phyloP scores from a whole-genome alignment of 2,888 invertebrate species.

The Punctoribates punctum region DNA sequence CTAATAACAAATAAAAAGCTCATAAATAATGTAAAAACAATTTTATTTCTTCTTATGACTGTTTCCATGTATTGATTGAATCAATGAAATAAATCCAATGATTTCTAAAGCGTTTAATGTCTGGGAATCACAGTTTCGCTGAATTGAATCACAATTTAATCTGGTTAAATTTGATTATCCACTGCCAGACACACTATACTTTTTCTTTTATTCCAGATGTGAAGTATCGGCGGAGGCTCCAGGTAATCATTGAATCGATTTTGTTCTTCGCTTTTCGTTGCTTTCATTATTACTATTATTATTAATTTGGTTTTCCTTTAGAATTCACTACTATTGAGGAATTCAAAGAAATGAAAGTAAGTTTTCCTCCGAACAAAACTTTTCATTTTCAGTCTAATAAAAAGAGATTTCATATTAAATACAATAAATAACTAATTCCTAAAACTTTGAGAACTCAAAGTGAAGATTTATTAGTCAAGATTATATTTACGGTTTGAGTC shows the following conservation, averaged over 20 bases:
- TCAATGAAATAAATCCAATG: neutral
- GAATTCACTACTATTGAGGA: slow-evolving; percentile 31
- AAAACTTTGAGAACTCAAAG: neutral
- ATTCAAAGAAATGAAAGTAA: slow-evolving; percentile 35
- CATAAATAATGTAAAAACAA: slow-evolving; percentile 7
- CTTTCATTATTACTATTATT: neutral
- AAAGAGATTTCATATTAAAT: neutral
- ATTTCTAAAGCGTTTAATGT: neutral
- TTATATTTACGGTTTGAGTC: neutral
- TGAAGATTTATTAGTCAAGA: neutral
- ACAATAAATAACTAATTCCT: neutral
- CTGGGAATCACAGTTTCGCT: neutral
- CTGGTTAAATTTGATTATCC: neutral
- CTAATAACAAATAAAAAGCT: neutral
- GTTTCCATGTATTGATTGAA: neutral
- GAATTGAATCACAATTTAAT: slow-evolving; percentile 9
- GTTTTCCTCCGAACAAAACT: slow-evolving; percentile 8
- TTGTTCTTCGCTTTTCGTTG: neutral
- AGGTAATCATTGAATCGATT: slow-evolving; percentile 5
- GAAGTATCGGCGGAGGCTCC: slow-evolving; percentile 29
- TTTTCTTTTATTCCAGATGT: slow-evolving; percentile 6
- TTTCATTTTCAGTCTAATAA: neutral
- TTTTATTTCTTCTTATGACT: neutral
- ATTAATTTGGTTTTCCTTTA: neutral
- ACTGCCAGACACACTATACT: neutral